Base-by-base conservation (phyloP, 2,113 vertebrate genomes). In the Mustela lutreola region DNA sequence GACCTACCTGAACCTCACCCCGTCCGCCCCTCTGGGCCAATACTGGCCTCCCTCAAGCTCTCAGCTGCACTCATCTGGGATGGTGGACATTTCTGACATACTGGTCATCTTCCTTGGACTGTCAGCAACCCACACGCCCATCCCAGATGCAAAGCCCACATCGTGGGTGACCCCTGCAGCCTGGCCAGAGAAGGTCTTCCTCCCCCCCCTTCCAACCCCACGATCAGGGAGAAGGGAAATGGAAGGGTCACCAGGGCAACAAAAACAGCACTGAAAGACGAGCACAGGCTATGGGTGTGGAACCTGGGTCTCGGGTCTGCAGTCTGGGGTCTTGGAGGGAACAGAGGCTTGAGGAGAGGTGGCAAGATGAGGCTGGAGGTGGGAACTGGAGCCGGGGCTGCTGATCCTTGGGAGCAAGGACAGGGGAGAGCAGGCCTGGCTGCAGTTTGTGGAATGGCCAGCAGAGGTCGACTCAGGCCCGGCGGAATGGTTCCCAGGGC, bases 381-480 rank as follows among this genome's bases (percentile, higher is more conserved):
- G 36, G 65, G 39, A 75, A 80, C 9, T 56, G 10, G 14, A 45
- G 8, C 22, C n/a, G 42, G 21, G 48, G 58, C 58, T 79, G 58
- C 58, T 79, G 53, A 53, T 9, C 50, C 42, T 19, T 39, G 11
- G 88, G 80, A 36, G 15, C 9, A 36, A 65, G 0, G 33, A 71
- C 6, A 7, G 16, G 16, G 22, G 76, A 31, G 16, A 89, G 60
- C 62, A 6, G 36, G 81, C 33, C 87, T 86, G 88, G 58, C 75
- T 96, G 97, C 94, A 97, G 84, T 97, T 94, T 75, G 24, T 21
- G 1, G 73, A 76, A 28, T 65, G 96, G 65, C 97, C 98, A 97
- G 97, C 90, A 98, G 98, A 96, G 97, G 98, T 67, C 88, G 58
- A 95, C 91, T 67, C 78, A 93, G 14, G 71, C 82, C 97, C 14